These are phyloP conservation scores for Acanthosoma haemorrhoidale DNA, from an alignment of 2,888 invertebrate genomes.

Conservation along the genomic window DNA sequence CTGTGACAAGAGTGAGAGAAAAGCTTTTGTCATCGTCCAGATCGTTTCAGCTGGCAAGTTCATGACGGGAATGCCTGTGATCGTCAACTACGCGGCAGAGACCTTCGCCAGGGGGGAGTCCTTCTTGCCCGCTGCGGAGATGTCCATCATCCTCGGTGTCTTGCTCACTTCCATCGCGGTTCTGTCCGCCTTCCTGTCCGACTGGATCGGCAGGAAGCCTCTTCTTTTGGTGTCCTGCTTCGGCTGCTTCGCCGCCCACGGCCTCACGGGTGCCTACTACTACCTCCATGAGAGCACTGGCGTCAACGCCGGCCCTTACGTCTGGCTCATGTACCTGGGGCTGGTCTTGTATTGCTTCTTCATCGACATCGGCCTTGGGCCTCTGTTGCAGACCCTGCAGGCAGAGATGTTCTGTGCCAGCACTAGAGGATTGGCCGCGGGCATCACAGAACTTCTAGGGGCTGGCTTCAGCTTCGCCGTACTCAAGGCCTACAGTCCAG, in stretches of 20 bases:
- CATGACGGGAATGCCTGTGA: conserved; percentile 31
- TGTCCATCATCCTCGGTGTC: conserved; percentile 27
- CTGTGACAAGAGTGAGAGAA: conserved; percentile 34
- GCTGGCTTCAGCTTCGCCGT: conserved; percentile 36
- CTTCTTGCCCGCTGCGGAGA: conserved; percentile 3
- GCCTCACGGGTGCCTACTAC: conserved; percentile 35
- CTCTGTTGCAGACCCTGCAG: conserved; percentile 40
- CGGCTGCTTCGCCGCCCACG: conserved; percentile 25
- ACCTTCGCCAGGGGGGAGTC: conserved; percentile 26
- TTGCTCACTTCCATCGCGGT: conserved; percentile 25
- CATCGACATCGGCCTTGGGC: conserved; percentile 38
- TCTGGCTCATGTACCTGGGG: conserved; percentile 36
- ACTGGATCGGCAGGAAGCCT: conserved; percentile 33
- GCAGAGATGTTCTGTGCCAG: conserved; percentile 41
- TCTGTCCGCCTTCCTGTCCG: conserved; percentile 28
- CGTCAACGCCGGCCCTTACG: conserved; percentile 28
- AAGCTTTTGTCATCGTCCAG: conserved; percentile 22
- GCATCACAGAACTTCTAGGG: conserved; percentile 36
- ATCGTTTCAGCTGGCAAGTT: conserved; percentile 23
- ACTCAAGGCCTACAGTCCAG: conserved; percentile 38
- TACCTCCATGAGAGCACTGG: conserved; percentile 33
- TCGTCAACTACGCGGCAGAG: conserved; percentile 31
- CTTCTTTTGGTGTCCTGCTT: conserved; percentile 32
- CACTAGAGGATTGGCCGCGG: conserved; percentile 39
- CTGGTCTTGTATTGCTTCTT: conserved; percentile 36